A percentile compares a stretch with the other conserved stretches of the same genome.
Conservation (phyloP, 2,888 invertebrate species). For the Piscicola geometra region DNA sequence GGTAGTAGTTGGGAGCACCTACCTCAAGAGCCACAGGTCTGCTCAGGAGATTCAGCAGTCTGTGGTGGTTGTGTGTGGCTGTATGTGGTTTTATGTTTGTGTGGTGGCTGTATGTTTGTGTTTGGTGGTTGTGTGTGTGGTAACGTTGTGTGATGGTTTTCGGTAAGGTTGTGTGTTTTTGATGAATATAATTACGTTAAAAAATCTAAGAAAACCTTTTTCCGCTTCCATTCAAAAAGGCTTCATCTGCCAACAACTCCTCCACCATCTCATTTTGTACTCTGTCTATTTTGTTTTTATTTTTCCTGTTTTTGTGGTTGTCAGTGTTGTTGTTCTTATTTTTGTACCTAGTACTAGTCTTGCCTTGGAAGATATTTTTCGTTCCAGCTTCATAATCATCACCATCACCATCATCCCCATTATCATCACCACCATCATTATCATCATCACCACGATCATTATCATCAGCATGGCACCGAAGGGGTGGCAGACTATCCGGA, state of each 20-base stretch:
- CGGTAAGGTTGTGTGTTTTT: not conserved
- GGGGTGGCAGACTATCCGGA: slow-evolving; percentile 53
- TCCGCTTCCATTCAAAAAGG: not conserved
- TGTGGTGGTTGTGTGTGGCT: too few relatives aligned
- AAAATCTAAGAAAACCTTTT: not conserved
- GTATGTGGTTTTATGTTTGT: too few relatives aligned
- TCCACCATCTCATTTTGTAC: not conserved
- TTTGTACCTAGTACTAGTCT: not conserved
- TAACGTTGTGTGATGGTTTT: not conserved
- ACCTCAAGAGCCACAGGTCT: not conserved
- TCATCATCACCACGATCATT: slow-evolving; percentile 7
- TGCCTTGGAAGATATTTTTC: not conserved
- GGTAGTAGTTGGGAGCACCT: slow-evolving; percentile 5
- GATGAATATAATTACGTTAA: not conserved
- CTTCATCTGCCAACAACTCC: slow-evolving; percentile 8
- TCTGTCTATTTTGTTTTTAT: not conserved
- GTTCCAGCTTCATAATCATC: not conserved
- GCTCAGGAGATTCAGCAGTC: slow-evolving; percentile 3
- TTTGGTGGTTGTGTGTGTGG: too few relatives aligned
- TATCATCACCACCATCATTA: not conserved
- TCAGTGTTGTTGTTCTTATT: too few relatives aligned
- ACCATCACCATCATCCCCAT: not conserved
- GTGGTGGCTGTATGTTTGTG: too few relatives aligned
- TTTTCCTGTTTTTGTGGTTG: not conserved
- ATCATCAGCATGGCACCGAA: slow-evolving; percentile 40